phyloP scores from a whole-genome alignment of 2,797 vertebrate genomes.

The Bradypus variegatus region DNA sequence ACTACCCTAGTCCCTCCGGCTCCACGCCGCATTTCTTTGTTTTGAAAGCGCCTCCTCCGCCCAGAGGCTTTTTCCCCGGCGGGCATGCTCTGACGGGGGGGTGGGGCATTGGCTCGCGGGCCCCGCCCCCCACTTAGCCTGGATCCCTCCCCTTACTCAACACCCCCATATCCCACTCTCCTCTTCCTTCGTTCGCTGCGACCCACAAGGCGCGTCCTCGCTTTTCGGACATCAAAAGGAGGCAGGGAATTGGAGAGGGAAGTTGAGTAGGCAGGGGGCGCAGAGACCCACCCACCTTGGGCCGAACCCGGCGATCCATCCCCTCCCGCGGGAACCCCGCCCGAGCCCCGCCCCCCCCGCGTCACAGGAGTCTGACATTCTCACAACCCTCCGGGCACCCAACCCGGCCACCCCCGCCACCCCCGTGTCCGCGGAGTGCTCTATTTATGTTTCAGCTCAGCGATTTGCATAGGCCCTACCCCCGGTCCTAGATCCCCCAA shows the following conservation, averaged over 20 bases:
- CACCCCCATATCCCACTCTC: neutral
- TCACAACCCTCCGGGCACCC: conserved; percentile 23
- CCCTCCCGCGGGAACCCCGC: conserved; percentile 55
- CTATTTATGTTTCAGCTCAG: conserved; percentile 72
- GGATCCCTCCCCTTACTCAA: neutral
- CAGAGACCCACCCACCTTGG: conserved; percentile 36
- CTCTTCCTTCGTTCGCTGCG: neutral
- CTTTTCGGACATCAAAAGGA: conserved; percentile 49
- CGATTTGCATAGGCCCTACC: conserved; percentile 63
- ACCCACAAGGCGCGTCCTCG: conserved; percentile 48
- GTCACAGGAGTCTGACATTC: conserved; percentile 55
- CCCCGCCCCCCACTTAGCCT: conserved; percentile 27
- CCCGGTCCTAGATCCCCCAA: neutral
- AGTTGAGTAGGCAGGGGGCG: conserved; percentile 28
- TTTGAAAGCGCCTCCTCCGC: conserved; percentile 66
- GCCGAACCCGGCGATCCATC: conserved; percentile 26
- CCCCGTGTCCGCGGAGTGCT: conserved; percentile 47
- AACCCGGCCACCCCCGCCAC: conserved; percentile 39
- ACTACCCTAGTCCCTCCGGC: conserved; percentile 34
- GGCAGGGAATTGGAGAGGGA: neutral
- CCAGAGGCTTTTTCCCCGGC: conserved; percentile 69
- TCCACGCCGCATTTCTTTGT: conserved; percentile 64
- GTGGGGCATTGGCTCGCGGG: neutral
- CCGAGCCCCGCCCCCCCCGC: conserved; percentile 52
- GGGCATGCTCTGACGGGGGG: conserved; percentile 75